These are phyloP conservation scores for Malurus cyaneus DNA, from an alignment of 2,113 vertebrate species.

Conservation along the genomic window DNA sequence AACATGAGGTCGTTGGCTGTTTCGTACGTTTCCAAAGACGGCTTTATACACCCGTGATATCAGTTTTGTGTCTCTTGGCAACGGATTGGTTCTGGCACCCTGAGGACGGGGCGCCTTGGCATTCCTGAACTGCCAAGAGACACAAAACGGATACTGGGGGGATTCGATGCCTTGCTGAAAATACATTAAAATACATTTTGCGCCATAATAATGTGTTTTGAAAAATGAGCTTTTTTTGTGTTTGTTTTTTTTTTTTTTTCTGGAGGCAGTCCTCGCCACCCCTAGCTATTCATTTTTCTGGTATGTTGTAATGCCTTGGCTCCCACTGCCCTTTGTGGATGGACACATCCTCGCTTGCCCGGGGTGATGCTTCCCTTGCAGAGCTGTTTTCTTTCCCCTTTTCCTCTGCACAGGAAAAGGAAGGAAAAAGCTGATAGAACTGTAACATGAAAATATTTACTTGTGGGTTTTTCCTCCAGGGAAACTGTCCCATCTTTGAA, in stretches of 20 bases:
- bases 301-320: not conserved
- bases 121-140: conserved; percentile 34
- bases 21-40: not conserved
- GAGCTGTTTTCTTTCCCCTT: not conserved
- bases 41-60: conserved; percentile 14
- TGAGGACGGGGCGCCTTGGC: conserved; percentile 23
- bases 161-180: not conserved
- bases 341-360: not conserved
- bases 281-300: no score
- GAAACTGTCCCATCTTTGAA: not conserved
- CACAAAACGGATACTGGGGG: not conserved
- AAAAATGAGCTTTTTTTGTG: not conserved
- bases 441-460: not conserved
- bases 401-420: not conserved
- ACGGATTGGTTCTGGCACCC: conserved; percentile 61
- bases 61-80: conserved; percentile 69
- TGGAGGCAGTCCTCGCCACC: not conserved
- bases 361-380: not conserved
- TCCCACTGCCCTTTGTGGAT: not conserved
- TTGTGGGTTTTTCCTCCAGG: not conserved
- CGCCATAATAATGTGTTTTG: not conserved
- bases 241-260: not conserved
- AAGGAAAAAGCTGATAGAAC: not conserved
- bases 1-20: conserved; percentile 10
- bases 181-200: not conserved